phyloP scores from a whole-genome alignment of 2,888 invertebrate genomes.

The Calameuta idolon region DNA sequence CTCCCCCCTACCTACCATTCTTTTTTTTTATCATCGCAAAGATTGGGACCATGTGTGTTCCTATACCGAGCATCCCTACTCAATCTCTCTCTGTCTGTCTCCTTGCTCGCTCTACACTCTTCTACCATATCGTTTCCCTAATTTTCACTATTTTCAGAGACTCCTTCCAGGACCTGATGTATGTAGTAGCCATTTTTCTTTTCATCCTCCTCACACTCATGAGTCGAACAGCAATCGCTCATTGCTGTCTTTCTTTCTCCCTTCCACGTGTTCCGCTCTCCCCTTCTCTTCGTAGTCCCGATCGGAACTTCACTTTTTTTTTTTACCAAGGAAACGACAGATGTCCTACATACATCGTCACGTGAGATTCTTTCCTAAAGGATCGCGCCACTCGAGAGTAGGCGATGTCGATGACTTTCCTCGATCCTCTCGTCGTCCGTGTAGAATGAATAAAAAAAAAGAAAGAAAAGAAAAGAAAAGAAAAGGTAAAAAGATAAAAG shows the following conservation, averaged over 20 bases:
- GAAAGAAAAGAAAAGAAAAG: not conserved
- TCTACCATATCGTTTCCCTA: not conserved
- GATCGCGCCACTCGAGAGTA: not conserved
- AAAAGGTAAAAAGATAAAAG: not conserved
- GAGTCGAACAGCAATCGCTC: not conserved
- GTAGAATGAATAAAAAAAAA: not conserved
- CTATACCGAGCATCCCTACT: not conserved
- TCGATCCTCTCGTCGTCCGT: not conserved
- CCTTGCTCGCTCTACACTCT: not conserved
- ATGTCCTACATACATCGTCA: not conserved
- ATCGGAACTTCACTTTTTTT: not conserved
- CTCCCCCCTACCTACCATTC: constrained; percentile 10
- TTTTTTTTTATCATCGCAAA: constrained; percentile 31
- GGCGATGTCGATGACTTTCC: not conserved
- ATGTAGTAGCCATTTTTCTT: not conserved
- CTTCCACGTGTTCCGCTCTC: not conserved
- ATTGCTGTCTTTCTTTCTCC: not conserved
- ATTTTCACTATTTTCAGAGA: not conserved
- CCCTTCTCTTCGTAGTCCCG: not conserved
- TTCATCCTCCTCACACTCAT: not conserved
- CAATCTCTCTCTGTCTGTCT: not conserved
- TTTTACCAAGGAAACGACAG: not conserved
- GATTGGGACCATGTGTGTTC: constrained; percentile 52
- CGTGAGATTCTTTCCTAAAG: not conserved
- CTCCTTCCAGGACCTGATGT: not conserved